Percentiles rank a stretch among this genome's conserved stretches.
These are phyloP conservation scores for Cassiopea xamachana DNA, from an alignment of 30 jellyfish, hydroid and myxozoan species.

Conservation along the genomic window DNA sequence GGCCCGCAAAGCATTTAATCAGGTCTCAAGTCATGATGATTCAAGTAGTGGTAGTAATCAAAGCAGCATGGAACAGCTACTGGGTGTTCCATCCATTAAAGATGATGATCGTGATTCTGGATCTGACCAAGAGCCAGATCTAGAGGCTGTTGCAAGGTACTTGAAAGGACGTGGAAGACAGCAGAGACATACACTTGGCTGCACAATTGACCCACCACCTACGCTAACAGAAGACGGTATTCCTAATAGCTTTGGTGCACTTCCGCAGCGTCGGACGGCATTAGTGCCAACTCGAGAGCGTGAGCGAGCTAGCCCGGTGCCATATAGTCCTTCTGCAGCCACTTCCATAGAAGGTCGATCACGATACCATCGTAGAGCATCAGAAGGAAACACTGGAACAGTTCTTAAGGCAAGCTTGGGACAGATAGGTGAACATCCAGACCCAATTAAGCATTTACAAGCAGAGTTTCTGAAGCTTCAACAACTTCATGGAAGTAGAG, in stretches of 20 bases:
- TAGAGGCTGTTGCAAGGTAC: slow-evolving; percentile 87
- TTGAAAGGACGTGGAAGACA: slow-evolving; percentile 84
- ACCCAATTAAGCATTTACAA: slow-evolving; percentile 71
- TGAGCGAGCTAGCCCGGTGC: slow-evolving; percentile 88
- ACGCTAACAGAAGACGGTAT: slow-evolving; percentile 62
- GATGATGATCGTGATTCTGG: slow-evolving; percentile 89
- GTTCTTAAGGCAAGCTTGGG: slow-evolving; percentile 52
- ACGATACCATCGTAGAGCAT: slow-evolving; percentile 82
- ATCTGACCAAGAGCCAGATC: slow-evolving; percentile 95
- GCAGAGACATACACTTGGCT: slow-evolving; percentile 90
- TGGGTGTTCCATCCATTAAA: slow-evolving; percentile 67
- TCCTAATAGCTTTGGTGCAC: slow-evolving; percentile 65
- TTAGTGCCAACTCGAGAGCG: slow-evolving; percentile 83
- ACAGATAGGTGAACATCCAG: slow-evolving; percentile 78
- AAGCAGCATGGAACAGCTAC: slow-evolving; percentile 72
- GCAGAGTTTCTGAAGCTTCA: slow-evolving; percentile 80
- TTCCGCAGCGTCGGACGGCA: slow-evolving; percentile 78
- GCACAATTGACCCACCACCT: slow-evolving; percentile 74
- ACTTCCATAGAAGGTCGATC: slow-evolving; percentile 62
- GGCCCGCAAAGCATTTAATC: slow-evolving; percentile 69
- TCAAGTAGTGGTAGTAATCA: slow-evolving; percentile 77
- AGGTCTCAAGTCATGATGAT: slow-evolving; percentile 62
- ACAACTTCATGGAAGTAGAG: slow-evolving; percentile 72
- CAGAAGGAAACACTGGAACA: slow-evolving; percentile 93
- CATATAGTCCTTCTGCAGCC: slow-evolving; percentile 66